A percentile compares a stretch with the other conserved stretches of the same genome.
phyloP scores from a whole-genome alignment of 2,797 vertebrate species.

The Xenentodon cancila region DNA sequence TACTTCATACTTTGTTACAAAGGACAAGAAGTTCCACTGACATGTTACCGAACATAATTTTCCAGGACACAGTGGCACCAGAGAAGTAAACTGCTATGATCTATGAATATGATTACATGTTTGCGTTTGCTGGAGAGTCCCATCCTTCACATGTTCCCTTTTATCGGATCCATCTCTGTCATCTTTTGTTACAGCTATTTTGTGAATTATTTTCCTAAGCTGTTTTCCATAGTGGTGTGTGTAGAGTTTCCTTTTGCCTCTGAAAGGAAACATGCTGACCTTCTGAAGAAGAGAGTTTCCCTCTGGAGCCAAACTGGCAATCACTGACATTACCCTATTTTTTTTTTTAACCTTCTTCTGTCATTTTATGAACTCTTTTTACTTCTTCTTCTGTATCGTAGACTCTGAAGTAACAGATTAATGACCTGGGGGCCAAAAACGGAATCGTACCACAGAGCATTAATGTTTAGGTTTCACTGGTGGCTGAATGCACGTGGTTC shows the following conservation, averaged over 20 bases:
- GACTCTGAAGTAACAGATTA: slow-evolving; percentile 14
- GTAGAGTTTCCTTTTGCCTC: slow-evolving; percentile 57
- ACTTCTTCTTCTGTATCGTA: slow-evolving; percentile 6
- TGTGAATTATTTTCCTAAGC: slow-evolving; percentile 57
- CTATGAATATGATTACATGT: slow-evolving; percentile 38
- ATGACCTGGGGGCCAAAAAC: slow-evolving; percentile 69
- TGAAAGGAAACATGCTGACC: slow-evolving; percentile 63
- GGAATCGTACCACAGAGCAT: slow-evolving; percentile 41
- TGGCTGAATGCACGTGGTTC: slow-evolving; percentile 29
- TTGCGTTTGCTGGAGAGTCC: slow-evolving; percentile 6
- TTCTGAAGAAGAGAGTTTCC: slow-evolving; percentile 39
- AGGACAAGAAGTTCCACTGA: slow-evolving; percentile 49
- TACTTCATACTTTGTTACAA: slow-evolving; percentile 34
- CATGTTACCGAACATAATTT: slow-evolving; percentile 18
- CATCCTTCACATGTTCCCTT: slow-evolving; percentile 36
- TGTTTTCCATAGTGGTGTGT: slow-evolving; percentile 64
- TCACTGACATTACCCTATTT: slow-evolving; percentile 8
- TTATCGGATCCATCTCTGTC: slow-evolving; percentile 34
- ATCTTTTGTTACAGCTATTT: slow-evolving; percentile 60
- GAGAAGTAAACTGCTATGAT: slow-evolving; percentile 6
- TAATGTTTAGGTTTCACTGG: slow-evolving; percentile 59
- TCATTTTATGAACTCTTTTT: neutral
- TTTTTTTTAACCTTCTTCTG: neutral
- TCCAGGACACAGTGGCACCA: slow-evolving; percentile 37
- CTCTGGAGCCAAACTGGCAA: slow-evolving; percentile 33